phyloP scores from a whole-genome alignment of 2,113 vertebrate species.

The Pseudorectes ferrugineus region DNA sequence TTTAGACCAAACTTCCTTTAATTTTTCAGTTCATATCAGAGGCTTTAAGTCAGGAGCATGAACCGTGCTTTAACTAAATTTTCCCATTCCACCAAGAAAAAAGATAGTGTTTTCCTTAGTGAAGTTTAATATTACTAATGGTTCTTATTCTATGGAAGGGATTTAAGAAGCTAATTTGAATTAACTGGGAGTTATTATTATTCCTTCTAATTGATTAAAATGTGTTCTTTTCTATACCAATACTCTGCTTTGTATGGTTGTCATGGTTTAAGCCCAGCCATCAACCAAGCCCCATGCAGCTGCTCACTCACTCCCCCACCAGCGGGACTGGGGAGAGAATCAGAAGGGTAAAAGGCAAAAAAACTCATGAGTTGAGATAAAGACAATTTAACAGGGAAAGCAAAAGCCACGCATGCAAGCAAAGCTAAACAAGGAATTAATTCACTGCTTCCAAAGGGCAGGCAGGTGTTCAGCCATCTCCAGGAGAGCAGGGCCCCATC shows the following conservation, averaged over 20 bases:
- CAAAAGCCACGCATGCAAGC: not conserved
- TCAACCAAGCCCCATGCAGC: fast-evolving
- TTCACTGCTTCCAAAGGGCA: not conserved
- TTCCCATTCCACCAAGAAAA: conserved; percentile 6
- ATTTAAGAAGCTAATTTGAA: conserved; percentile 42
- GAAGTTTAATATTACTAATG: conserved; percentile 53
- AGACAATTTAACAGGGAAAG: not conserved
- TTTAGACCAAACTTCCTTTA: conserved; percentile 61
- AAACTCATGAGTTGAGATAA: not conserved
- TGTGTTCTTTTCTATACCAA: not conserved
- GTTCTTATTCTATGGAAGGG: conserved; percentile 27
- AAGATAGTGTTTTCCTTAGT: not conserved
- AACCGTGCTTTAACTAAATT: conserved; percentile 33
- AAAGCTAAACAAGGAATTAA: not conserved
- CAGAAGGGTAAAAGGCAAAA: not conserved
- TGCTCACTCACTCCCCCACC: not conserved
- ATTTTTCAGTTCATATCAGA: conserved; percentile 60
- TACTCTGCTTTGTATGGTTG: not conserved
- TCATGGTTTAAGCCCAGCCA: not conserved
- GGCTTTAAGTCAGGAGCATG: conserved; percentile 15
- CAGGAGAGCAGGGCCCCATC: not conserved
- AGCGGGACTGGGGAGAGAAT: not conserved
- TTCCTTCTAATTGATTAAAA: conserved; percentile 37
- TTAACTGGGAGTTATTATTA: conserved; percentile 20
- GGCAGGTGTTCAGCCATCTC: not conserved